Conservation (phyloP, 2,797 vertebrate genomes). For the Eulemur albifrons region DNA sequence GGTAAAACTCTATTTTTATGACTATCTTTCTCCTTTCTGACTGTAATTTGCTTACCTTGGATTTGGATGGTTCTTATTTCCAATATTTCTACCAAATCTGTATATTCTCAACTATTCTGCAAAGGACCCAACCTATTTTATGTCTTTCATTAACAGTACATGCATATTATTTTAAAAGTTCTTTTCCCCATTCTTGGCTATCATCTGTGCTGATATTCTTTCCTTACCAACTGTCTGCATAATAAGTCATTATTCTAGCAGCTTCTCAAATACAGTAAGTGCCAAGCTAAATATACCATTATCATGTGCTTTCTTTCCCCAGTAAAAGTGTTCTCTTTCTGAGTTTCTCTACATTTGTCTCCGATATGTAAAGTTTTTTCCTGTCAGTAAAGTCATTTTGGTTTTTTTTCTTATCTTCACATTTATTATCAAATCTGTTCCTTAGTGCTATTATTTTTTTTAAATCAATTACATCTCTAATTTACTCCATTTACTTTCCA, state of each 20-base stretch:
- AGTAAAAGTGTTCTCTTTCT: neutral
- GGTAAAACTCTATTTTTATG: neutral
- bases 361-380: neutral
- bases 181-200: neutral
- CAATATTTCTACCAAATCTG: neutral
- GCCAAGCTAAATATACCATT: neutral
- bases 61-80: neutral
- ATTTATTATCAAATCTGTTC: conserved; percentile 15
- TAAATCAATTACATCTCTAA: neutral
- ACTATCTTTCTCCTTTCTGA: neutral
- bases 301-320: neutral
- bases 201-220: neutral
- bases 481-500: neutral
- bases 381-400: neutral
- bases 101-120: neutral
- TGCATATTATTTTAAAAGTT: neutral
- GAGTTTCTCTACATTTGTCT: conserved; percentile 1
- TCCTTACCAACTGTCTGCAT: neutral
- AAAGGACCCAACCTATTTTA: neutral
- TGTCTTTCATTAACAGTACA: neutral
- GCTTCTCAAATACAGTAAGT: neutral
- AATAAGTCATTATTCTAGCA: neutral
- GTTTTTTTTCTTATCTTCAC: neutral
- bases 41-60: neutral
- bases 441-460: neutral